Evolutionary conservation across 37 sponge, comb jelly and placozoan genomes (phyloP).

Genomic region (Diacarnus erythraeanus): DNA sequence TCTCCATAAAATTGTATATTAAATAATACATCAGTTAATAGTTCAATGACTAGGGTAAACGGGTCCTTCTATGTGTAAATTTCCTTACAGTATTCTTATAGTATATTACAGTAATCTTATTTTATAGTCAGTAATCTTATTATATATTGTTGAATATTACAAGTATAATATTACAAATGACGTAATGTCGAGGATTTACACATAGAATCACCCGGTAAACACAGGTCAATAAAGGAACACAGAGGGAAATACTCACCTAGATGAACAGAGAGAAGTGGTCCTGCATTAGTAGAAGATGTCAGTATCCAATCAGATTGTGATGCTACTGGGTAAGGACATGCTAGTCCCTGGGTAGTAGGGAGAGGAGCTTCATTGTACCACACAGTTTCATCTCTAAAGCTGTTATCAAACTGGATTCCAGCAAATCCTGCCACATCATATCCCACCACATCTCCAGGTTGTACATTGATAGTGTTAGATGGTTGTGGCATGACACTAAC

Average conservation of each 20-base stretch:
- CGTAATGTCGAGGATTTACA: no score
- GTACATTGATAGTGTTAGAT: constrained; percentile 17
- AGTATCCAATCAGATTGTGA: background rate
- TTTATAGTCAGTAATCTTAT: no score
- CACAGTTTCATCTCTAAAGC: background rate
- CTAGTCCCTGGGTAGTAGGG: background rate
- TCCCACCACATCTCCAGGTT: constrained; percentile 56
- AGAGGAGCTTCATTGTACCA: background rate
- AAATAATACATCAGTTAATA: no score
- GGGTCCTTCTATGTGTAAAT: no score
- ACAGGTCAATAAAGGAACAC: no score
- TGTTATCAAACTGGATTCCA: background rate
- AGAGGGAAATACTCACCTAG: constrained; percentile 8
- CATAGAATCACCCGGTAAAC: no score
- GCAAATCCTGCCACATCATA: background rate
- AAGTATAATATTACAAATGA: no score
- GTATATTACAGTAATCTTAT: no score
- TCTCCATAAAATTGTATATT: no score
- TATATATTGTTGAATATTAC: no score
- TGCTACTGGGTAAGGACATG: constrained; percentile 24
- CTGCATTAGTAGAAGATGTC: constrained; percentile 3
- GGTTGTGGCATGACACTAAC: constrained; percentile 9
- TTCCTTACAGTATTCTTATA: no score
- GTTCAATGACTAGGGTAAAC: no score
- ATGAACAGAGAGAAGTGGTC: constrained; percentile 7